Evolutionary conservation across 2,797 vertebrate genomes (phyloP).

Genomic region (Chloroceryle inda): DNA sequence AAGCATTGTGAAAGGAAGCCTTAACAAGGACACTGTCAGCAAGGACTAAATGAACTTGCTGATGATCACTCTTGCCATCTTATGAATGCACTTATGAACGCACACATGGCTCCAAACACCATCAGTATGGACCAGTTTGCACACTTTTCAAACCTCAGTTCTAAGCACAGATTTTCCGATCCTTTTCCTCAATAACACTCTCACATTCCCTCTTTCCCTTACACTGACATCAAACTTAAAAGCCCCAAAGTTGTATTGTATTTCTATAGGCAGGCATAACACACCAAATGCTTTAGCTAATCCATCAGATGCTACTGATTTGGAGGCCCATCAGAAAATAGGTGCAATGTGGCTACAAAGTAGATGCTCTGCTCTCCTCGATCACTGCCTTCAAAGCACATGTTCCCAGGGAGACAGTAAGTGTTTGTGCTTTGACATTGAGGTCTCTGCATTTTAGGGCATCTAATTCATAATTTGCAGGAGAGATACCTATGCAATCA

Average conservation of each 20-base stretch:
- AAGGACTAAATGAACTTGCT: not conserved
- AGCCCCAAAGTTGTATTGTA: not conserved
- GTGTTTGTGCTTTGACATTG: fast-evolving
- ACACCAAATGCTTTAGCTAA: not conserved
- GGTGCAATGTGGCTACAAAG: not conserved
- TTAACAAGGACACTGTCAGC: not conserved
- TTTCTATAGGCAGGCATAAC: not conserved
- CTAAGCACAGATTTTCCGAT: not conserved
- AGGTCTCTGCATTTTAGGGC: not conserved
- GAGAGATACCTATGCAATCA: not conserved
- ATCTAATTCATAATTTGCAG: not conserved
- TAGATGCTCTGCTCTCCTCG: not conserved
- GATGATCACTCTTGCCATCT: not conserved
- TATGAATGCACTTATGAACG: not conserved
- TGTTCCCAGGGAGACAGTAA: not conserved
- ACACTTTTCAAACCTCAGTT: not conserved
- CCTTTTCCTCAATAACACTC: not conserved
- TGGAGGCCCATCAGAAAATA: not conserved
- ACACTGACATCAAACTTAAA: not conserved
- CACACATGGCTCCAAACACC: not conserved
- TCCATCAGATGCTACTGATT: not conserved
- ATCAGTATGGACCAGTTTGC: not conserved
- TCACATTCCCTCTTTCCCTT: not conserved
- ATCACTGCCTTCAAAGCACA: not conserved
- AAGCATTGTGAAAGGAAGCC: not conserved